phyloP scores from a whole-genome alignment of 2,888 invertebrate species.

The Buathra laborator region DNA sequence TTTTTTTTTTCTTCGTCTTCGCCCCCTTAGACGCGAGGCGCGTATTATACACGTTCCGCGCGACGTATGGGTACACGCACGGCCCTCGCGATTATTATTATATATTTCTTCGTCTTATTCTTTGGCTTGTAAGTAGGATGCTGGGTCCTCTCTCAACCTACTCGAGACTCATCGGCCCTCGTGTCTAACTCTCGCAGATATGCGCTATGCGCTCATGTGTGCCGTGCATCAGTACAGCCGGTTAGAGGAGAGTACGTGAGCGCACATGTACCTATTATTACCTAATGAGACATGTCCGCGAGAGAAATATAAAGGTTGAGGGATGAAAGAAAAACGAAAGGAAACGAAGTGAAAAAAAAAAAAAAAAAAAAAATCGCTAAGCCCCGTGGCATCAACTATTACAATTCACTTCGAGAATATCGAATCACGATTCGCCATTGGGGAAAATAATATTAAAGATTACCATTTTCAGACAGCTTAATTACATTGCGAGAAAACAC shows the following conservation, averaged over 20 bases:
- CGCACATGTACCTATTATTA: conserved; percentile 60
- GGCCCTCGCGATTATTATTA: conserved; percentile 62
- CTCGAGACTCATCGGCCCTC: conserved; percentile 30
- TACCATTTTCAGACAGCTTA: no score
- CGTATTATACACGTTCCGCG: conserved; percentile 14
- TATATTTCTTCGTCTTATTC: conserved; percentile 64
- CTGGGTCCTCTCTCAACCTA: conserved; percentile 27
- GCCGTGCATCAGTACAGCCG: conserved; percentile 24
- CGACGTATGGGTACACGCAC: conserved; percentile 33
- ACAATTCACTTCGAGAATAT: conserved; percentile 18
- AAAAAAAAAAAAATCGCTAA: conserved; percentile 5
- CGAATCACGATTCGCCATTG: background rate
- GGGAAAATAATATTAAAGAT: no score
- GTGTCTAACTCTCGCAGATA: conserved; percentile 14
- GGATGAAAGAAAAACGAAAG: conserved; percentile 7
- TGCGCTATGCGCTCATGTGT: conserved; percentile 17
- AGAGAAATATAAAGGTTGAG: conserved; percentile 52
- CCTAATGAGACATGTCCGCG: conserved; percentile 74
- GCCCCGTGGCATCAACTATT: background rate
- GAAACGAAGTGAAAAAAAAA: background rate
- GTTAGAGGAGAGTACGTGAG: conserved; percentile 43
- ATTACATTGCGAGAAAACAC: no score
- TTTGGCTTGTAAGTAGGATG: conserved; percentile 53
- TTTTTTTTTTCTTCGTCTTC: conserved; percentile 44
- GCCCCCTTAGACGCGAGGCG: conserved; percentile 57